Base-by-base conservation (phyloP, 2,888 invertebrate genomes). In the Eupithecia centaureata region DNA sequence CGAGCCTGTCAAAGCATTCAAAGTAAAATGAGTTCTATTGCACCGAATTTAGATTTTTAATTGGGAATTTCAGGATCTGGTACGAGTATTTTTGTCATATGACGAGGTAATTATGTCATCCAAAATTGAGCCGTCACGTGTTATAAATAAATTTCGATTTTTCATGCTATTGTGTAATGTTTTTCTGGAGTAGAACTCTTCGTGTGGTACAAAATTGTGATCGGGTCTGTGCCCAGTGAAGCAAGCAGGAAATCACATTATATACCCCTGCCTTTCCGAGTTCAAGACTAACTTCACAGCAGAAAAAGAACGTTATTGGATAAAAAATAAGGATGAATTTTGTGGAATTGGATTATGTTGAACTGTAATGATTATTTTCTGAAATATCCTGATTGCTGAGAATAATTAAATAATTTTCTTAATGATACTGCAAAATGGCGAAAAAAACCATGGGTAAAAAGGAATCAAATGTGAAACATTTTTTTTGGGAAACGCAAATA, bases 171-270 rank as follows among this genome's bases (percentile, higher is more conserved):
- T 52, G 52, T 27, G 15, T 27, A 27, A 13, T 51, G 13, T 15
- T 57, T 32, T 57, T 57, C 32, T 32, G 13, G 5, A 22, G 57
- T 18, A 32, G 33, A 57, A 32, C 28, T 18, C 54, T 32, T 32
- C 64, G 56, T 28, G 42, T 65, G 38, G 22, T 60, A 27, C 25
- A 32, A 65, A 38, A 60, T 60, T 42, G 65, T 30, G 35, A 47
- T 59, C 54, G 52, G 47, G 18, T 38, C 63, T 63, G 58, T 61
- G 72, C 64, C 60, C 74, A 63, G 65, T 70, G 66, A 66, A 68
- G 72, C 71, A 64, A 59, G 65, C 62, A 51, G 54, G 58, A 73
- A 70, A 73, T 73, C 73, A 61, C 68, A 71, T 70, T 74, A 71
- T 47, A 57, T 62, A 63, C 52, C 52, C 42, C 59, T 70, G 38